Conservation (phyloP, 2,888 invertebrate genomes). For the Smittia sp. region DNA sequence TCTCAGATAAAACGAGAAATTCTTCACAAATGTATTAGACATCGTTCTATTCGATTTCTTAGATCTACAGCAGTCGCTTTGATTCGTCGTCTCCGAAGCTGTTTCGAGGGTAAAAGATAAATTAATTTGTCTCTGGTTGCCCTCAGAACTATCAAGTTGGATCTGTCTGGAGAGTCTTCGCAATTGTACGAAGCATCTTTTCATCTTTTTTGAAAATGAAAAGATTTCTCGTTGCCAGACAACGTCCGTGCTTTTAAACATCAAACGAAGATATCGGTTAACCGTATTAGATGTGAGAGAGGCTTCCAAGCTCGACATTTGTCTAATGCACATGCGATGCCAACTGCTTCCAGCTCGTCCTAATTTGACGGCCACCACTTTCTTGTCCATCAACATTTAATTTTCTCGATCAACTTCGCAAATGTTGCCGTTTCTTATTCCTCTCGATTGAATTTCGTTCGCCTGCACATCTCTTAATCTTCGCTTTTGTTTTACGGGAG, state of each 20-base stretch:
- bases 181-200: too few relatives aligned
- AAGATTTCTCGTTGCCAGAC: too few relatives aligned
- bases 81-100: background rate
- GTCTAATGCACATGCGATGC: slow-evolving; percentile 5
- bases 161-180: too few relatives aligned
- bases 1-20: too few relatives aligned
- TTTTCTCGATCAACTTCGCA: slow-evolving; percentile 18
- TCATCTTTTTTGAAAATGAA: too few relatives aligned
- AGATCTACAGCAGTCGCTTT: too few relatives aligned
- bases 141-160: background rate
- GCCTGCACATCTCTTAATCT: slow-evolving; percentile 1
- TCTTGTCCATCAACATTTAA: background rate
- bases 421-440: background rate
- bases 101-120: background rate
- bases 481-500: slow-evolving; percentile 14
- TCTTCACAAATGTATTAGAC: too few relatives aligned
- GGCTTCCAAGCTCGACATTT: background rate
- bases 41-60: too few relatives aligned
- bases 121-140: slow-evolving; percentile 13
- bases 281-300: background rate
- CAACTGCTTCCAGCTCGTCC: background rate
- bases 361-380: background rate
- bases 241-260: too few relatives aligned
- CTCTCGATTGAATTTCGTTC: slow-evolving; percentile 14
- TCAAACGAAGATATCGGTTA: background rate